Conservation (phyloP, 2,888 invertebrate genomes). For the Acanthosepion pharaonis region DNA sequence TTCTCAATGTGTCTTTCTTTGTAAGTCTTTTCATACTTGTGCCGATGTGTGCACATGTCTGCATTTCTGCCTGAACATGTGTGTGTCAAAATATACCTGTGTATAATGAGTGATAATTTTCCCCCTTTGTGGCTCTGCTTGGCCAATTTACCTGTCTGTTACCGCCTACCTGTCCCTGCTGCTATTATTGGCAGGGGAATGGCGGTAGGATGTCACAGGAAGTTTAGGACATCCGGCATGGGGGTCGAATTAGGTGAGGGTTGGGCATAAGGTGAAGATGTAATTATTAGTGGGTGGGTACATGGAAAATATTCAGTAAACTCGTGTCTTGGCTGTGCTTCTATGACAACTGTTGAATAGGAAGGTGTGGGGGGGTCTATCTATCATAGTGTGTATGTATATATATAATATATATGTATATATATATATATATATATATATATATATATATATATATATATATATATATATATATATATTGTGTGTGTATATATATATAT, state of each 20-base stretch:
- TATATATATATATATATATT: too few relatives aligned
- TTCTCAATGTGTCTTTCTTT: too few relatives aligned
- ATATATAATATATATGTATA: too few relatives aligned
- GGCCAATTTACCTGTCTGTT: conserved; percentile 1
- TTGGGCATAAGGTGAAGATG: background rate
- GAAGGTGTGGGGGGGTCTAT: background rate
- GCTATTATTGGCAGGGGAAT: background rate
- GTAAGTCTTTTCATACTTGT: background rate
- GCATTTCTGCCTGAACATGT: background rate
- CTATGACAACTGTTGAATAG: background rate
- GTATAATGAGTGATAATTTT: background rate
- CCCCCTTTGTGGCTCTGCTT: background rate
- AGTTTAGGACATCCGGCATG: background rate
- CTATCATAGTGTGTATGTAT: too few relatives aligned
- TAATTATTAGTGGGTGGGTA: background rate
- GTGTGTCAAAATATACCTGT: background rate
- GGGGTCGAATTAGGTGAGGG: background rate
- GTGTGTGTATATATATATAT: too few relatives aligned
- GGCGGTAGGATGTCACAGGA: background rate
- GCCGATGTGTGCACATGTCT: background rate
- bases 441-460: too few relatives aligned
- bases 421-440: too few relatives aligned
- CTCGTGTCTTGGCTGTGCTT: background rate
- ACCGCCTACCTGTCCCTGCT: conserved; percentile 17
- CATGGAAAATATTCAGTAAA: background rate